Evolutionary conservation across 2,888 invertebrate genomes (phyloP), one percentile per base, ranked within the genome.

Genomic region (Penaeus monodon): DNA sequence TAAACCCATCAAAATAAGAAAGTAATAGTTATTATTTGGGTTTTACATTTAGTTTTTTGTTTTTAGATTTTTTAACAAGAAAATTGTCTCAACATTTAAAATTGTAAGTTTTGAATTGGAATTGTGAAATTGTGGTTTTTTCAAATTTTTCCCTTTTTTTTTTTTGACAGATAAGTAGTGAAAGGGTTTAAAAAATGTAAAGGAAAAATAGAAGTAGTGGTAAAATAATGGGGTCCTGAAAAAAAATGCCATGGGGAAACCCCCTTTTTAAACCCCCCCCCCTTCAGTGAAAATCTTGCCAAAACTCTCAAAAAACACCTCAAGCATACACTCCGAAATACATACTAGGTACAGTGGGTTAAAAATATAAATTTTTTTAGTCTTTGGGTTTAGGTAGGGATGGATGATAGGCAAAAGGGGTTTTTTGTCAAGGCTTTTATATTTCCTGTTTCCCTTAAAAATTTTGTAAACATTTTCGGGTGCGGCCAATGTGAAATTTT

Each of bases 271-370:
- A 27, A 14, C 24, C 57, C 81, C 29, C 17, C 70, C 2, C 70
- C 81, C 57, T 70, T 57, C 12, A 20, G n/a, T 29, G 70, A 4
- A 33, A 10, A 17, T 2, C 17, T 27, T 1, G 22, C 27, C 8
- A n/a, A n/a, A 27, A 27, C 77, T 12, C 24, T 22, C 57, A n/a
- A n/a, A 57, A 81, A 27, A 77, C 83, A 6, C 76, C 83, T 0
- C 83, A 77, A 84, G 83, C 66, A 84, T 84, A 44, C 83, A 84
- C 44, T 84, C 76, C 20, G 83, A 84, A 44, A 84, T 84, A 77
- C 83, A 84, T n/a, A 74, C 83, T 1, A 74, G 77, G 83, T 77
- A 77, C 12, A 14, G 10, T 14, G 12, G 49, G 49, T 57, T 57
- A 17, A 17, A 57, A 14, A 17, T 57, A 33, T 44, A 65, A 49